Evolutionary conservation across 2,888 invertebrate species (phyloP).

Genomic region (Apodemia zela): DNA sequence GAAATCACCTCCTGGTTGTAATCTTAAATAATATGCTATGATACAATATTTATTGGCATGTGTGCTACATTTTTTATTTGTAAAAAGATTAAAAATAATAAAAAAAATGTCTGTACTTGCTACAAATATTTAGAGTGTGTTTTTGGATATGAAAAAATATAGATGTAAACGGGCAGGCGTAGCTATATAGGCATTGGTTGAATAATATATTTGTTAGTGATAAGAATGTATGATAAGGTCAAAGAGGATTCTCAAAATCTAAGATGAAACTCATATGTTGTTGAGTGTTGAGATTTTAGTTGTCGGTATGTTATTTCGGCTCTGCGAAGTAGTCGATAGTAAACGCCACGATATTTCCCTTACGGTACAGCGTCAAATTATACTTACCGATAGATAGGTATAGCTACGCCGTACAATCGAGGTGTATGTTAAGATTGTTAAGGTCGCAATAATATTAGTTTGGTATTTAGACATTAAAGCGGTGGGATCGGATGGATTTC

Average conservation of each 20-base stretch:
- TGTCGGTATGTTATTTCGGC: background rate
- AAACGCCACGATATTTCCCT: background rate
- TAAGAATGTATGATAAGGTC: background rate
- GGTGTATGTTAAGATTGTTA: constrained; percentile 4
- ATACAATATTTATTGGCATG: background rate
- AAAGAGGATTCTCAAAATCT: background rate
- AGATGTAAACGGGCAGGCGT: background rate
- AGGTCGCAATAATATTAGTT: constrained; percentile 12
- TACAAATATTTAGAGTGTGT: background rate
- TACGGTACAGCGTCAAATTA: background rate
- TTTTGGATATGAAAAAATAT: background rate
- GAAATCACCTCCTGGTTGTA: background rate
- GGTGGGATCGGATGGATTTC: background rate
- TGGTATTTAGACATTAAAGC: constrained; percentile 5
- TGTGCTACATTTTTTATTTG: background rate
- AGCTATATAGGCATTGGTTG: background rate
- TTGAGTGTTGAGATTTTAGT: too few species aligned
- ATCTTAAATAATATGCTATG: background rate
- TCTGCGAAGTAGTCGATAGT: background rate
- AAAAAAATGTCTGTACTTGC: background rate
- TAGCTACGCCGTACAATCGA: background rate
- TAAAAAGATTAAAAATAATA: background rate
- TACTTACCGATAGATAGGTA: background rate
- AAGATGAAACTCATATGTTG: too few species aligned
- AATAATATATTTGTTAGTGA: too few species aligned